phyloP scores from a whole-genome alignment of 2,113 vertebrate genomes.

The Coptodon bakossiorum region DNA sequence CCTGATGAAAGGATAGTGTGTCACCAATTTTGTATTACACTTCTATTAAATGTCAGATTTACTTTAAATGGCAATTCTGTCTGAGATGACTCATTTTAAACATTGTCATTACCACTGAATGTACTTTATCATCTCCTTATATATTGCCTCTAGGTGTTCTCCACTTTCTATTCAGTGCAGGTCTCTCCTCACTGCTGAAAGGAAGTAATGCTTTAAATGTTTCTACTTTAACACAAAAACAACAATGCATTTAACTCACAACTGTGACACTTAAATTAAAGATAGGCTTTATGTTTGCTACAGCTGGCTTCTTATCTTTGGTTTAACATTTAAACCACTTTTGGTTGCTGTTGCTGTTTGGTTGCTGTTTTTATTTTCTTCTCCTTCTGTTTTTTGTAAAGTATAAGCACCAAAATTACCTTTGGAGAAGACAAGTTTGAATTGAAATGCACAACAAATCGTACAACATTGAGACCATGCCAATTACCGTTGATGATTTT shows the following conservation, averaged over 20 bases:
- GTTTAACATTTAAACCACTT: not conserved
- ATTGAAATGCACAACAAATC: not conserved
- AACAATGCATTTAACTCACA: not conserved
- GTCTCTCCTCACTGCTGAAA: not conserved
- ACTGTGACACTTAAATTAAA: not conserved
- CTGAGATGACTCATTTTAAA: not conserved
- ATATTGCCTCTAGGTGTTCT: not conserved
- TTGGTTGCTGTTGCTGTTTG: not conserved
- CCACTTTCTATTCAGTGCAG: not conserved
- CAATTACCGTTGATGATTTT: not conserved
- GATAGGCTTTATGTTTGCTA: not conserved
- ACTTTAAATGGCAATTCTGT: not conserved
- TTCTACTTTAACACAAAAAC: not conserved
- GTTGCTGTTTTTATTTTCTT: not conserved
- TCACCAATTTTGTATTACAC: not conserved
- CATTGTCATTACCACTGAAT: not conserved
- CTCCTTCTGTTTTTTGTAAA: not conserved
- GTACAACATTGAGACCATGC: not conserved
- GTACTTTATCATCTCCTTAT: not conserved
- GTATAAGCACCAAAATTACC: not conserved
- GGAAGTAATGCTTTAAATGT: not conserved
- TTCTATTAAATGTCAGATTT: not conserved
- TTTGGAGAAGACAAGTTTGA: not conserved
- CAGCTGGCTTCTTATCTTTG: not conserved
- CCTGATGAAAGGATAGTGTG: not conserved